Percentiles rank a stretch among this genome's conserved stretches.
Evolutionary conservation across 2,113 vertebrate species (phyloP).

Genomic region (Lipotes vexillifer): DNA sequence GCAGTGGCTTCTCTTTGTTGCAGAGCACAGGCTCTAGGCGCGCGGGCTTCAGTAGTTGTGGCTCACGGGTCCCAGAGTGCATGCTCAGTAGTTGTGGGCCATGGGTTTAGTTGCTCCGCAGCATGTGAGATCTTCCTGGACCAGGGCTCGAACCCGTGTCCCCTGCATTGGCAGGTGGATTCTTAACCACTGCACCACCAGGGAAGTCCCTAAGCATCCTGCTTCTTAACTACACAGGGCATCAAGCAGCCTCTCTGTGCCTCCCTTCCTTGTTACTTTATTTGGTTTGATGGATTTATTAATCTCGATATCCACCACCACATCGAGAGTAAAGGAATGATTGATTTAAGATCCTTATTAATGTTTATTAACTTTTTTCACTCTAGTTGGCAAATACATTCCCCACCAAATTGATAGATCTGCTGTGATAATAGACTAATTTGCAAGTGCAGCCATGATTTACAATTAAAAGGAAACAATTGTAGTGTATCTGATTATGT

Average conservation of each 20-base stretch:
- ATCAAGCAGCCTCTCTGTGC: neutral
- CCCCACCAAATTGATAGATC: conserved; percentile 43
- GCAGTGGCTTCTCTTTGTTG: too few relatives aligned
- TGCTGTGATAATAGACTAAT: conserved; percentile 58
- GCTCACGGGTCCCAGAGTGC: too few relatives aligned
- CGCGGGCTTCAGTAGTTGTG: too few relatives aligned
- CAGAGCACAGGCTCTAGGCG: too few relatives aligned
- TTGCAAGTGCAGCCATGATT: conserved; percentile 51
- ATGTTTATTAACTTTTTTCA: conserved; percentile 52
- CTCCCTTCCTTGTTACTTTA: neutral
- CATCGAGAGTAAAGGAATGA: conserved; percentile 25
- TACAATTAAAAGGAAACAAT: conserved; percentile 55
- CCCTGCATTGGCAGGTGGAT: too few relatives aligned
- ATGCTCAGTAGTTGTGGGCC: too few relatives aligned
- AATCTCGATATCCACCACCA: neutral
- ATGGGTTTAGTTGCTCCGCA: too few relatives aligned
- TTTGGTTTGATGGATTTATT: conserved; percentile 2
- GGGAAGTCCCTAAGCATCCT: neutral
- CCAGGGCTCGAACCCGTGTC: too few relatives aligned
- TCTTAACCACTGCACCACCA: too few relatives aligned
- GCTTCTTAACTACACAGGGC: neutral
- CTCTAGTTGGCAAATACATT: conserved; percentile 36
- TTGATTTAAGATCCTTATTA: conserved; percentile 59
- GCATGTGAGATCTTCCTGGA: too few relatives aligned
- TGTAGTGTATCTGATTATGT: conserved; percentile 3